Evolutionary conservation across 2,797 vertebrate species (phyloP).

Genomic region (Takifugu rubripes): DNA sequence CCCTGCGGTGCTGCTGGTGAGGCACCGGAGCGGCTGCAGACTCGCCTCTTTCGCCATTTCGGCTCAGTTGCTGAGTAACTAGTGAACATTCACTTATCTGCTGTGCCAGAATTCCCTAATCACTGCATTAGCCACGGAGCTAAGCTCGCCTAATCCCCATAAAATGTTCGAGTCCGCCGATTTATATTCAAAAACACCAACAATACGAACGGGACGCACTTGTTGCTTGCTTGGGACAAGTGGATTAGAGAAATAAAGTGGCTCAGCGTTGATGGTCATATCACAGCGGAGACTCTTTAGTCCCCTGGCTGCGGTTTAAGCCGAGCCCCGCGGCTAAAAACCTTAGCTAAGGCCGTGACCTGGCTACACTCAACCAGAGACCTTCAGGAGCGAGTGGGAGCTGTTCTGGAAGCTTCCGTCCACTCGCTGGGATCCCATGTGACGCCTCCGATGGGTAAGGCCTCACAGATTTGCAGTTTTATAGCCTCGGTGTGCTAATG

Average conservation of each 20-base stretch:
- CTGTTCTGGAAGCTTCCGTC: constrained; percentile 25
- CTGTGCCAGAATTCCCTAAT: constrained; percentile 77
- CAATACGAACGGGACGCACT: constrained; percentile 71
- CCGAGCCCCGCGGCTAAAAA: constrained; percentile 50
- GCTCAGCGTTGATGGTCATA: constrained; percentile 50
- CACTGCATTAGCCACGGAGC: constrained; percentile 74
- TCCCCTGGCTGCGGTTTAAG: constrained; percentile 45
- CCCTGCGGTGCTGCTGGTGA: constrained; percentile 3
- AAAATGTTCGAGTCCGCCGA: constrained; percentile 74
- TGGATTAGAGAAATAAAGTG: constrained; percentile 65
- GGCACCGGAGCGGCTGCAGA: constrained; percentile 8
- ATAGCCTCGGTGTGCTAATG: too few species aligned
- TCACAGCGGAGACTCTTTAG: constrained; percentile 33
- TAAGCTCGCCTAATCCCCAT: constrained; percentile 75
- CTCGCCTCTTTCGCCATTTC: constrained; percentile 47
- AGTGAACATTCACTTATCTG: constrained; percentile 77
- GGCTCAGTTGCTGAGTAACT: constrained; percentile 59
- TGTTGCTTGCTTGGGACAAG: constrained; percentile 58
- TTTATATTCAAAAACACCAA: constrained; percentile 70
- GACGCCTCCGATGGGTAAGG: too few species aligned
- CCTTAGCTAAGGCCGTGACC: constrained; percentile 13
- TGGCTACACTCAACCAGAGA: constrained; percentile 22
- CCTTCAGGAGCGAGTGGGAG: constrained; percentile 26
- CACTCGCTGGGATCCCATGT: background rate
- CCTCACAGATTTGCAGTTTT: too few species aligned